Evolutionary conservation across 2,797 vertebrate genomes (phyloP).

Genomic region (Sebastes oblongus): DNA sequence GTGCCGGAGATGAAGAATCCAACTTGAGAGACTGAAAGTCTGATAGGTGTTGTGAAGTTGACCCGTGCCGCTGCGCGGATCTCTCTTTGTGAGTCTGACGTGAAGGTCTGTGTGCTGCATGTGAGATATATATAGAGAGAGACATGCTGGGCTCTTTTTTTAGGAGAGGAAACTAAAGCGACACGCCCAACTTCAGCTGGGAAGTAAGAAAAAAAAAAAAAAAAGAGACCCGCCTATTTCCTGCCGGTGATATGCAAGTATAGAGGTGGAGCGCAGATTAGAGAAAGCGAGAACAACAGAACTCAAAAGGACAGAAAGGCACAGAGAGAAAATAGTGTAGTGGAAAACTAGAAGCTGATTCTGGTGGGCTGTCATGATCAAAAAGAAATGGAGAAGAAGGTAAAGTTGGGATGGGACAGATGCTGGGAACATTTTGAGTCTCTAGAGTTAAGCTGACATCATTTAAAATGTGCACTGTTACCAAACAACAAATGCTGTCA

Average conservation of each 20-base stretch:
- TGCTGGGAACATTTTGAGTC: neutral
- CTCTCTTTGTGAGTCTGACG: neutral
- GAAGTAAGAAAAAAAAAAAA: conserved; percentile 48
- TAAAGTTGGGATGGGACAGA: neutral
- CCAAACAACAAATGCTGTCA: neutral
- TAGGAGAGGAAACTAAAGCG: conserved; percentile 65
- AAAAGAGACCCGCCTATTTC: conserved; percentile 60
- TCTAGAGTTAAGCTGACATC: neutral
- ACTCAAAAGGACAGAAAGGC: neutral
- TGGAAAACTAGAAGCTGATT: neutral
- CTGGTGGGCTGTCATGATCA: neutral
- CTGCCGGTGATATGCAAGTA: conserved; percentile 51
- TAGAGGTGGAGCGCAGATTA: conserved; percentile 30
- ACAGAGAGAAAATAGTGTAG: neutral
- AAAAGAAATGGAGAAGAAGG: neutral
- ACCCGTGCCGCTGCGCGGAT: neutral
- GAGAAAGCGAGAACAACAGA: conserved; percentile 25
- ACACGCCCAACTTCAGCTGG: conserved; percentile 64
- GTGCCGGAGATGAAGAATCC: neutral
- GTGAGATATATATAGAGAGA: conserved; percentile 18
- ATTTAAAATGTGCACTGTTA: neutral
- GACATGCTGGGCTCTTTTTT: conserved; percentile 37
- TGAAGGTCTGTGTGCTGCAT: neutral
- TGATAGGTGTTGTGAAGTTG: neutral
- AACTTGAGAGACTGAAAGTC: neutral